Conservation (phyloP, 2,113 vertebrate genomes). For the Melozone crissalis region DNA sequence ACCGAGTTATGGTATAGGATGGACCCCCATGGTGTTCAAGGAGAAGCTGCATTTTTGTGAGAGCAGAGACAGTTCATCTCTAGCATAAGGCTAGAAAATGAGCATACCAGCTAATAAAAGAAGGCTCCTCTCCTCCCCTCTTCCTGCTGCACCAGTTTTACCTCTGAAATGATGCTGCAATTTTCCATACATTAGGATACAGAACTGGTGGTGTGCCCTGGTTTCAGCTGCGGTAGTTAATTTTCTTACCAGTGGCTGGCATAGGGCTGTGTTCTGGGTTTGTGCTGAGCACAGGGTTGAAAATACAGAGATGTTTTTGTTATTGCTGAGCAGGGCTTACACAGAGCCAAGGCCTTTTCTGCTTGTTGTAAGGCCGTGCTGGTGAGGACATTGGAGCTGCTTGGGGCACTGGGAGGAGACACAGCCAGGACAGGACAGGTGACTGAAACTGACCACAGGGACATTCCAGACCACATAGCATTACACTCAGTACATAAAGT, state of each 20-base stretch:
- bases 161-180: background rate
- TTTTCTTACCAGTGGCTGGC: background rate
- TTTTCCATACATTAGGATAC: background rate
- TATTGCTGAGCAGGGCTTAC: background rate
- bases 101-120: background rate
- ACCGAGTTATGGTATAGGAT: background rate
- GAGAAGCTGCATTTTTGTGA: background rate
- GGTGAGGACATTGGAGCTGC: too few species aligned
- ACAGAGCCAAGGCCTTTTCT: background rate
- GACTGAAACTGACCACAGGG: background rate
- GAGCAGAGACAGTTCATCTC: background rate
- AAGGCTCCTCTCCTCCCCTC: background rate
- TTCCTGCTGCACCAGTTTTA: background rate
- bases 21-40: background rate
- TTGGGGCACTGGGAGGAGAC: background rate
- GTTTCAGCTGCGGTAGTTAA: background rate
- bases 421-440: background rate
- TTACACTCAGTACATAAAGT: background rate
- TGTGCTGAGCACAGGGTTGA: background rate
- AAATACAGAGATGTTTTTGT: background rate
- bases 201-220: background rate
- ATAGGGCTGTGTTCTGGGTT: background rate
- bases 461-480: background rate
- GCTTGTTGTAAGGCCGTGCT: rapidly evolving
- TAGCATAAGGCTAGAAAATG: background rate